Evolutionary conservation across 2,113 vertebrate species (phyloP).

Genomic region (Myotis lucifugus): DNA sequence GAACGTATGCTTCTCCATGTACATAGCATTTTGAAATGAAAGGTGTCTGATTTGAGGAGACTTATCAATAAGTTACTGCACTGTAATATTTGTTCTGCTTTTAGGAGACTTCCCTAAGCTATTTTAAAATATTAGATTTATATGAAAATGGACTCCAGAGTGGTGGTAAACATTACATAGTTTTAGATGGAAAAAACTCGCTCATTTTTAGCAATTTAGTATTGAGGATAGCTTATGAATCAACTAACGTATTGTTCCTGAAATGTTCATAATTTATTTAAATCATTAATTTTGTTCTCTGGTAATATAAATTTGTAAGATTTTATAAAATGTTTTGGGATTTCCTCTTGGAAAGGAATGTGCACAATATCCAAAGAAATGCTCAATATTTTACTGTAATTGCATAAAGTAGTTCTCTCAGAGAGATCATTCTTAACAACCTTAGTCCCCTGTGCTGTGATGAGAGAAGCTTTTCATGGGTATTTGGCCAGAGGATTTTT

Average conservation of each 20-base stretch:
- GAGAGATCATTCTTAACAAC: slow-evolving; percentile 82
- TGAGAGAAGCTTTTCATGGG: slow-evolving; percentile 85
- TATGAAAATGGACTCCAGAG: background rate
- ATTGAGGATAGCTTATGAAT: slow-evolving; percentile 54
- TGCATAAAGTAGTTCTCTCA: slow-evolving; percentile 84
- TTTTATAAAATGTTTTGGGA: slow-evolving; percentile 75
- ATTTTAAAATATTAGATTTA: background rate
- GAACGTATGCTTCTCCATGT: background rate
- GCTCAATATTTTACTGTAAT: slow-evolving; percentile 84
- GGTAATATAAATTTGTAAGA: slow-evolving; percentile 66
- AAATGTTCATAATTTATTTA: slow-evolving; percentile 68
- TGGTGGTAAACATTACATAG: background rate
- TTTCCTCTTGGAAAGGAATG: slow-evolving; percentile 75
- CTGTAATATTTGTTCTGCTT: background rate
- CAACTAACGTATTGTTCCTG: slow-evolving; percentile 63
- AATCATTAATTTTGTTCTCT: slow-evolving; percentile 68
- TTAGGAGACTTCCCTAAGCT: background rate
- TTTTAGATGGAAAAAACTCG: slow-evolving; percentile 33
- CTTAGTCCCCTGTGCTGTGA: slow-evolving; percentile 78
- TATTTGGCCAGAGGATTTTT: slow-evolving; percentile 83
- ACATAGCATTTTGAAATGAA: background rate
- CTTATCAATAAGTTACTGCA: background rate
- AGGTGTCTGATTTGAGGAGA: background rate
- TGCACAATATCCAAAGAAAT: slow-evolving; percentile 78
- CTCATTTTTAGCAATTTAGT: slow-evolving; percentile 20